Conservation (phyloP, 2,888 invertebrate genomes). For the Pycnomerus fuliginosus region DNA sequence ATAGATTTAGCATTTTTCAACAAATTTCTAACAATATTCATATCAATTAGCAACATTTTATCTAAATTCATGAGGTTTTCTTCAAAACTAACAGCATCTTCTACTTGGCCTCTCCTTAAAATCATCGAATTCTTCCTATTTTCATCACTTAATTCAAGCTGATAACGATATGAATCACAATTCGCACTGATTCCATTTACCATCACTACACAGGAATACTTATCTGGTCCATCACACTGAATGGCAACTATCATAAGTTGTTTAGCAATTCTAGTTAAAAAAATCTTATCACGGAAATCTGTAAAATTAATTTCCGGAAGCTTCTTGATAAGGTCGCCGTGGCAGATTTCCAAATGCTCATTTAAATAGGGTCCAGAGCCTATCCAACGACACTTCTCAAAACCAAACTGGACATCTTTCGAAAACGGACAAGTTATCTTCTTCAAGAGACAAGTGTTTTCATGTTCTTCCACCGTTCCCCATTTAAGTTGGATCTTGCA, state of each 20-base stretch:
- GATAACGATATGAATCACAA: conserved; percentile 19
- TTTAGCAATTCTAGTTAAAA: conserved; percentile 4
- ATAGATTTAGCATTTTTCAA: conserved; percentile 11
- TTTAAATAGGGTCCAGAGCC: conserved; percentile 9
- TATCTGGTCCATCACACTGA: conserved; percentile 4
- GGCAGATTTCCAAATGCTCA: conserved; percentile 9
- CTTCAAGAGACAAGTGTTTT: conserved; percentile 13
- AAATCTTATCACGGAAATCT: conserved; percentile 1
- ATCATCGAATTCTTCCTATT: conserved; percentile 17
- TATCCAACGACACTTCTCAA: conserved; percentile 5
- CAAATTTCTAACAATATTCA: conserved; percentile 7
- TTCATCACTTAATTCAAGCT: conserved; percentile 19
- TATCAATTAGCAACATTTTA: conserved; percentile 19
- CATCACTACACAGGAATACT: conserved; percentile 14
- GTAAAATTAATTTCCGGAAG: conserved; percentile 11
- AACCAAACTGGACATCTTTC: conserved; percentile 1
- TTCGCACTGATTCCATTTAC: conserved; percentile 13
- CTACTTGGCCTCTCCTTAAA: conserved; percentile 13
- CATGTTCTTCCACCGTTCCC: conserved; percentile 14
- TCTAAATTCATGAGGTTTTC: conserved; percentile 12
- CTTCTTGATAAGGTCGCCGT: conserved; percentile 8
- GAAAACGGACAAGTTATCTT: conserved; percentile 9
- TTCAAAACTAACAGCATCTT: conserved; percentile 5
- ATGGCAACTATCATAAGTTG: conserved; percentile 8
- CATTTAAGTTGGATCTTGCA: conserved; percentile 11